phyloP scores from a whole-genome alignment of 1,140 invertebrate genomes.

The Bursaphelenchus mucronatus region DNA sequence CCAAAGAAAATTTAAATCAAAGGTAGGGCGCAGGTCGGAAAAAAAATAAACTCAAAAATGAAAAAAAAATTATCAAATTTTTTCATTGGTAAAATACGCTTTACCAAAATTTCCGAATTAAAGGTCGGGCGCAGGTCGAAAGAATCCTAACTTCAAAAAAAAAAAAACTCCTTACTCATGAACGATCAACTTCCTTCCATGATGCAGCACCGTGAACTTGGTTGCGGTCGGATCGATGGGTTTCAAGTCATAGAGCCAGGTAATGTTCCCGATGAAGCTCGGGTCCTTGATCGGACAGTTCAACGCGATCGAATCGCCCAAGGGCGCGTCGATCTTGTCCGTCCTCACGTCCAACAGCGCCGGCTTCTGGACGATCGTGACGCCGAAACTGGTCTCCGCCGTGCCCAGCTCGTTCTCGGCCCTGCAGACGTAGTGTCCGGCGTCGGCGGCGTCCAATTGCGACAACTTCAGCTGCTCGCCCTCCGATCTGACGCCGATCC shows the following conservation, averaged over 20 bases:
- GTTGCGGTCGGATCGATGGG: conserved; percentile 16
- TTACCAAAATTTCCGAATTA: too few relatives aligned
- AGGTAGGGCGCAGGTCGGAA: too few relatives aligned
- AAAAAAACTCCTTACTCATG: conserved; percentile 3
- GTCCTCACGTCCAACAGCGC: conserved; percentile 10
- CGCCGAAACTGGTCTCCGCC: conserved; percentile 21
- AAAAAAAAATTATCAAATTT: too few relatives aligned
- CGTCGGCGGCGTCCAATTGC: conserved; percentile 30
- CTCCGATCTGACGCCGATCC: conserved; percentile 25
- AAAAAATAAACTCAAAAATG: too few relatives aligned
- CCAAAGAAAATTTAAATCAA: too few relatives aligned
- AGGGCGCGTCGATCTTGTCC: conserved; percentile 28
- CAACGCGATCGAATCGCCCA: conserved; percentile 30
- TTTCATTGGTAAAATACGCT: too few relatives aligned
- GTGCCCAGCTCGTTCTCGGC: conserved; percentile 16
- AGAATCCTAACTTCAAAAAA: too few relatives aligned
- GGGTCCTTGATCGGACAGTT: conserved; percentile 40
- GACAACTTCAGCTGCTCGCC: conserved; percentile 46
- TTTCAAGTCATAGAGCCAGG: conserved; percentile 33
- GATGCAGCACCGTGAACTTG: conserved; percentile 23
- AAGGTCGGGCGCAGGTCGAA: too few relatives aligned
- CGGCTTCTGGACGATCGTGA: conserved; percentile 20
- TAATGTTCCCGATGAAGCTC: conserved; percentile 46
- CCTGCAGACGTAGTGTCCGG: conserved; percentile 61
- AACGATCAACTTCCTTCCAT: conserved; percentile 20